Percentiles rank a stretch among this genome's conserved stretches.
Conservation (phyloP, 2,797 vertebrate species). For the Liasis olivaceus region DNA sequence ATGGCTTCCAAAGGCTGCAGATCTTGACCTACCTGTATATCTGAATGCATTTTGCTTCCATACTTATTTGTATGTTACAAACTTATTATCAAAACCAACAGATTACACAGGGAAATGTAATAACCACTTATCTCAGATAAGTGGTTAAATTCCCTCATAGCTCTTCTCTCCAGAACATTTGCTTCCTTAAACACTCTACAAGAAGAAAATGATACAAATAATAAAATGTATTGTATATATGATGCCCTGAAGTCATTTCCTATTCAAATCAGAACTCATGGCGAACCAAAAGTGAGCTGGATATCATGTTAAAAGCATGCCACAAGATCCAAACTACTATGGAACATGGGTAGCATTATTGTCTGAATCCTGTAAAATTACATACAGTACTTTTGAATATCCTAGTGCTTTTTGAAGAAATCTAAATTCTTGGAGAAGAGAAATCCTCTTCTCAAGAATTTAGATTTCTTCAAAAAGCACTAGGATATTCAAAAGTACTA, state of each 20-base stretch:
- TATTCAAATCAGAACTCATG: neutral
- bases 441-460: neutral
- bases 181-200: neutral
- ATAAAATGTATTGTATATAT: neutral
- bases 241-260: neutral
- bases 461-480: neutral
- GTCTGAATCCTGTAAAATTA: neutral
- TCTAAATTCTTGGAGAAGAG: neutral
- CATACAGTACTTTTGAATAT: neutral
- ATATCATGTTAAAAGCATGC: neutral
- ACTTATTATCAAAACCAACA: too few relatives aligned
- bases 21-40: neutral
- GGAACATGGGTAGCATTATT: neutral
- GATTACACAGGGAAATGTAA: slow-evolving; percentile 14
- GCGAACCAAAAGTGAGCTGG: neutral
- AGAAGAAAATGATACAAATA: neutral
- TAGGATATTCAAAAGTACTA: neutral
- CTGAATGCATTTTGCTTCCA: neutral
- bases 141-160: slow-evolving; percentile 3
- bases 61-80: slow-evolving; percentile 4
- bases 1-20: neutral
- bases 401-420: neutral
- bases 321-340: neutral
- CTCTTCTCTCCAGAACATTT: neutral
- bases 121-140: slow-evolving; percentile 33